Evolutionary conservation across 2,797 vertebrate genomes (phyloP).

Genomic region (Orientallactaga sibirica): DNA sequence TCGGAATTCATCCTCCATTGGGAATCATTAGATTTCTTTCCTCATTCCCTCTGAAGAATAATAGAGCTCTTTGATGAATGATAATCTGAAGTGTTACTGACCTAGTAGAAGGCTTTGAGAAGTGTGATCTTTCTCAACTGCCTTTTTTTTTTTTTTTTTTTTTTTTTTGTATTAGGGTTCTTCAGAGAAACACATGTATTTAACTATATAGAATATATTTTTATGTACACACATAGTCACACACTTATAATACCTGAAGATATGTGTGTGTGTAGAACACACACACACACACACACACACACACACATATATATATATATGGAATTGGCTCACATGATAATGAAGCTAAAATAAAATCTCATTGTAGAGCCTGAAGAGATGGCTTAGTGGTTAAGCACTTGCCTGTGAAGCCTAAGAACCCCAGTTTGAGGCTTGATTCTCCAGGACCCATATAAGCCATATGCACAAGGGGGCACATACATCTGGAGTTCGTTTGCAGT

Average conservation of each 20-base stretch:
- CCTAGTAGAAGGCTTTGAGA: not conserved
- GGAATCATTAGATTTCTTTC: not conserved
- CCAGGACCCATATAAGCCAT: too few species aligned
- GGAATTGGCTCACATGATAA: not conserved
- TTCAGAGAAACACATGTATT: not conserved
- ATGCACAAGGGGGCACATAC: too few species aligned
- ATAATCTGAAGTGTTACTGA: not conserved
- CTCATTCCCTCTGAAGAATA: not conserved
- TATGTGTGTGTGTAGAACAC: too few species aligned
- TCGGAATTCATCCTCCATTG: not conserved
- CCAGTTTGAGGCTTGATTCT: too few species aligned
- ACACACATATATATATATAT: not conserved
- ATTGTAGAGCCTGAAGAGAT: too few species aligned
- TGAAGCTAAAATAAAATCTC: too few species aligned
- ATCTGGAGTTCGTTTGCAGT: too few species aligned
- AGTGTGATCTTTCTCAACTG: not conserved
- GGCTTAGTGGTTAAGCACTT: too few species aligned
- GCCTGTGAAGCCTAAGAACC: too few species aligned
- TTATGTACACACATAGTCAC: not conserved
- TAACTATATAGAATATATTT: not conserved
- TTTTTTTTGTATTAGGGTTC: not conserved
- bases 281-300: too few species aligned
- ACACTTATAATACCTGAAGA: not conserved
- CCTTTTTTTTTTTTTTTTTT: too few species aligned
- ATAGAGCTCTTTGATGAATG: not conserved